Percentiles rank a stretch among this genome's conserved stretches.
These are phyloP conservation scores for Alectura lathami DNA, from an alignment of 2,113 vertebrate genomes.

Conservation along the genomic window DNA sequence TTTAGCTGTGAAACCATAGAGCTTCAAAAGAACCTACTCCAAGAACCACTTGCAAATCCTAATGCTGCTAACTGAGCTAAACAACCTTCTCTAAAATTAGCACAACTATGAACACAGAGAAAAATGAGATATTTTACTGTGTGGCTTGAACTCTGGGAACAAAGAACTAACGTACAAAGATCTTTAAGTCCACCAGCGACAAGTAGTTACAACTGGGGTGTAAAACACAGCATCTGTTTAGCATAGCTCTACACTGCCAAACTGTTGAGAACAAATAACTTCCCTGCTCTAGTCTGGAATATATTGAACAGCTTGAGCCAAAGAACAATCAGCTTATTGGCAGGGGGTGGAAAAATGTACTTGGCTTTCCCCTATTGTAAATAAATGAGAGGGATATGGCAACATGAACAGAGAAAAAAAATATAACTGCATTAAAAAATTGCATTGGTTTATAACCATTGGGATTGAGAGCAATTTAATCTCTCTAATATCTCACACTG, in stretches of 20 bases:
- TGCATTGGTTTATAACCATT: background rate
- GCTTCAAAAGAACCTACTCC: background rate
- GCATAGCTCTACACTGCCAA: background rate
- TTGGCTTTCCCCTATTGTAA: conserved; percentile 20
- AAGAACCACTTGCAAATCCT: background rate
- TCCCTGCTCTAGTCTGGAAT: conserved; percentile 5
- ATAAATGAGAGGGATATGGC: background rate
- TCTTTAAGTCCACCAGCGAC: background rate
- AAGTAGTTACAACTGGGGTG: background rate
- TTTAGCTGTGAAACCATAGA: background rate
- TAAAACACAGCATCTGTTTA: conserved; percentile 34
- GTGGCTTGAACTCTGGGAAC: background rate
- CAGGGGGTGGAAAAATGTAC: conserved; percentile 24
- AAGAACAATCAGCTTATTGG: conserved; percentile 37
- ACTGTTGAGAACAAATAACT: conserved; percentile 19
- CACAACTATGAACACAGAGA: background rate
- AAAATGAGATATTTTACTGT: background rate
- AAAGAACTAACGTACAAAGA: background rate
- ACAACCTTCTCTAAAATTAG: background rate
- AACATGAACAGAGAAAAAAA: background rate
- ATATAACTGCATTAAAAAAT: background rate
- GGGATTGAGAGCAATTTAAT: background rate
- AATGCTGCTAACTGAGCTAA: background rate
- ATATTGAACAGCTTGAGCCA: conserved; percentile 40
- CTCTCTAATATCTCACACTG: background rate